Evolutionary conservation across 2,888 invertebrate species (phyloP).

Genomic region (Eupeodes luniger): DNA sequence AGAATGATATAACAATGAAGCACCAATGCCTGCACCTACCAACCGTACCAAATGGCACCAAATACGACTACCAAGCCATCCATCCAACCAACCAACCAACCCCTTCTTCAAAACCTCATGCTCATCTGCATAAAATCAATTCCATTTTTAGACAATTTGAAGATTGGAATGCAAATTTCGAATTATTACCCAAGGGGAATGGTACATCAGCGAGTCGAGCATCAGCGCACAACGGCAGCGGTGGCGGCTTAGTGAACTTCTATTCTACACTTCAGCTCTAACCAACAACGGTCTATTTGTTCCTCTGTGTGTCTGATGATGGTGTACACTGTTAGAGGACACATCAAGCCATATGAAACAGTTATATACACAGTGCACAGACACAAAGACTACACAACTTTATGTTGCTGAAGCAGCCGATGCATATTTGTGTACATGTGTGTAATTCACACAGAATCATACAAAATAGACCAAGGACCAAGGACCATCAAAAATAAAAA

Average conservation of each 20-base stretch:
- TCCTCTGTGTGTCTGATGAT: slow-evolving; percentile 49
- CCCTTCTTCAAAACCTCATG: slow-evolving; percentile 78
- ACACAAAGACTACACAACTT: not conserved
- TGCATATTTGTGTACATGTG: slow-evolving; percentile 25
- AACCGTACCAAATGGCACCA: not conserved
- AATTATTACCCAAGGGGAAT: slow-evolving; percentile 82
- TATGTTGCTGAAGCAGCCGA: no score
- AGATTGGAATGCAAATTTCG: slow-evolving; percentile 84
- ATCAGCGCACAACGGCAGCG: slow-evolving; percentile 15
- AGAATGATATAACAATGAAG: slow-evolving; percentile 55
- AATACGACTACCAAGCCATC: slow-evolving; percentile 4
- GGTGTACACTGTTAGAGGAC: not conserved
- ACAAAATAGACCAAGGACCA: slow-evolving; percentile 61
- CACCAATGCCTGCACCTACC: slow-evolving; percentile 10
- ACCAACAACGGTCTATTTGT: slow-evolving; percentile 31
- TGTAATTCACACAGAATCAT: slow-evolving; percentile 51
- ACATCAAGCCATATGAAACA: slow-evolving; percentile 55
- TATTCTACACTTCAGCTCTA: not conserved
- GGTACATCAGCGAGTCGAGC: slow-evolving; percentile 8
- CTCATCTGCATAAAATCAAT: slow-evolving; percentile 84
- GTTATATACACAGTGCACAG: slow-evolving; percentile 18
- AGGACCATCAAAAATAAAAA: not conserved
- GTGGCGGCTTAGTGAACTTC: not conserved
- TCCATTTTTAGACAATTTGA: slow-evolving; percentile 84
- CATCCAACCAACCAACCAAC: not conserved